Conservation (phyloP, 2,113 vertebrate species). For the Ictalurus furcatus region DNA sequence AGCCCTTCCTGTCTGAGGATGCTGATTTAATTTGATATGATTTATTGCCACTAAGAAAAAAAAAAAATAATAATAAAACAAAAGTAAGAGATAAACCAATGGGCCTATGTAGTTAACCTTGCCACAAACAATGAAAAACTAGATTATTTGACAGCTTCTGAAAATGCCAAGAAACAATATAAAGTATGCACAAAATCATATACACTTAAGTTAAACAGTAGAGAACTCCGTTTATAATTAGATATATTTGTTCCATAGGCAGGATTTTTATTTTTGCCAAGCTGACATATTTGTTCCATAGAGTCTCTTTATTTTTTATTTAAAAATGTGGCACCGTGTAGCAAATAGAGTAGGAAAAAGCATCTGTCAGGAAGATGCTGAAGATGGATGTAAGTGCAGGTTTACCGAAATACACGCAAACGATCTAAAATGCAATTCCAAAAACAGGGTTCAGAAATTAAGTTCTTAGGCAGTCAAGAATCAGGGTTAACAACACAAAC, state of each 20-base stretch:
- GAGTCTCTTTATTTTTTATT: neutral
- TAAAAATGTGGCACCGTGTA: neutral
- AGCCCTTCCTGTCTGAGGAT: neutral
- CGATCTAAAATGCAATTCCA: neutral
- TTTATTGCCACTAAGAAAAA: neutral
- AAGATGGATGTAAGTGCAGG: neutral
- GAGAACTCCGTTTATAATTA: neutral
- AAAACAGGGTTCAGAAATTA: neutral
- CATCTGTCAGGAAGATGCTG: neutral
- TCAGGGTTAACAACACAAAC: neutral
- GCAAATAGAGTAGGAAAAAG: neutral
- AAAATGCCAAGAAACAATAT: neutral
- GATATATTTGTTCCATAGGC: neutral
- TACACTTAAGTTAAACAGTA: neutral
- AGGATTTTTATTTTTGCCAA: neutral
- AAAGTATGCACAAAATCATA: neutral
- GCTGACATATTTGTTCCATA: neutral
- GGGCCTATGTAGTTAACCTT: neutral
- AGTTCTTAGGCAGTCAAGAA: neutral
- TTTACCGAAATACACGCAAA: neutral
- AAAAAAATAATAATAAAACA: neutral
- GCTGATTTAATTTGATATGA: constrained; percentile 20
- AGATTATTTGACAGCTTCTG: neutral
- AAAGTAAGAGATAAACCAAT: neutral
- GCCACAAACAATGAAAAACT: neutral